phyloP scores from a whole-genome alignment of 2,888 invertebrate species.

The Belgica antarctica region DNA sequence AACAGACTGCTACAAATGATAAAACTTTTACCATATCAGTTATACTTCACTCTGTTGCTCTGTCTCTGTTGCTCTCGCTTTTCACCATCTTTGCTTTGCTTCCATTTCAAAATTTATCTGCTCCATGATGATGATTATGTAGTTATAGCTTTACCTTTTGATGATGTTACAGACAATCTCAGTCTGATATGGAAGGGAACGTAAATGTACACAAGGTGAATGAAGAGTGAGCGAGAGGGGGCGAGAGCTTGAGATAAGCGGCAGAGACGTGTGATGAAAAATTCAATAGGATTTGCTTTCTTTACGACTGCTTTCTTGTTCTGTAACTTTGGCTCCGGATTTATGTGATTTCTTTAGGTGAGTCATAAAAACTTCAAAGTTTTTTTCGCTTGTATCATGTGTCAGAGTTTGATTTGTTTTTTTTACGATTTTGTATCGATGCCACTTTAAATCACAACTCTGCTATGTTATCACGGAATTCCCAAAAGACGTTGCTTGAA shows the following conservation, averaged over 20 bases:
- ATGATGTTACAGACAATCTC: conserved; percentile 32
- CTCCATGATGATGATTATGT: conserved; percentile 25
- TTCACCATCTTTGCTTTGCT: neutral
- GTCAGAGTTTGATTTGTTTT: conserved; percentile 14
- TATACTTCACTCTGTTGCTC: neutral
- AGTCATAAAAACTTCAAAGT: conserved; percentile 29
- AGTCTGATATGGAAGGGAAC: conserved; percentile 5
- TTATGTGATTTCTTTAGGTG: conserved; percentile 25
- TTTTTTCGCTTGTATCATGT: conserved; percentile 12
- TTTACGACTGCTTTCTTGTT: neutral
- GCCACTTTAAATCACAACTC: no score
- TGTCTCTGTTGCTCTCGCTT: neutral
- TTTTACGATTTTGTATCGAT: neutral
- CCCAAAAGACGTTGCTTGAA: no score
- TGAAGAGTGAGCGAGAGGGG: no score
- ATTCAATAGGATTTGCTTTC: conserved; percentile 34
- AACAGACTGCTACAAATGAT: neutral
- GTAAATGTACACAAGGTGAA: neutral
- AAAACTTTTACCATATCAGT: conserved; percentile 1
- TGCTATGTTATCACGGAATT: no score
- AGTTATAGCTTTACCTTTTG: conserved; percentile 19
- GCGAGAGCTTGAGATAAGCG: neutral
- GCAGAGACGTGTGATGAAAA: conserved; percentile 28
- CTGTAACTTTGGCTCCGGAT: conserved; percentile 17
- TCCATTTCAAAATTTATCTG: conserved; percentile 20